Evolutionary conservation across 2,113 vertebrate genomes (phyloP).

Genomic region (Cryptotis parvus): DNA sequence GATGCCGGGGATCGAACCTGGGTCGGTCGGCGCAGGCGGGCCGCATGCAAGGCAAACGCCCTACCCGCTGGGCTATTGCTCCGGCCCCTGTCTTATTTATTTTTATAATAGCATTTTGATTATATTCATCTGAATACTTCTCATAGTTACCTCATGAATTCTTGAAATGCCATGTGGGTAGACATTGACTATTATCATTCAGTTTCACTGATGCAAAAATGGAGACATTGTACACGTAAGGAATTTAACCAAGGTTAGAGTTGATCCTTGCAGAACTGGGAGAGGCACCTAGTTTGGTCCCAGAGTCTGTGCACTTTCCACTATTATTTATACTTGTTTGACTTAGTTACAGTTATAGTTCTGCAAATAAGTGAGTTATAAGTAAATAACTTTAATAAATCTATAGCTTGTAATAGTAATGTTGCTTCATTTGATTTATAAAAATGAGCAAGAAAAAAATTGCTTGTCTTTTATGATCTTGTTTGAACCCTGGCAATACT

Average conservation of each 20-base stretch:
- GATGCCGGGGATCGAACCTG: too few species aligned
- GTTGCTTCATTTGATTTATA: conserved; percentile 66
- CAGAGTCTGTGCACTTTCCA: neutral
- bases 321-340: rapidly evolving
- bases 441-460: conserved; percentile 70
- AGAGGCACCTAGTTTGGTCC: neutral
- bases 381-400: conserved; percentile 53
- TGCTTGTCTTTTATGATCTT: conserved; percentile 70
- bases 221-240: neutral
- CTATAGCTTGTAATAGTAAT: conserved; percentile 47
- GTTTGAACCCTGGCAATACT: conserved; percentile 77
- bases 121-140: neutral
- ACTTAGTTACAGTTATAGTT: neutral
- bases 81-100: too few species aligned
- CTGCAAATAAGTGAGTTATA: conserved; percentile 52
- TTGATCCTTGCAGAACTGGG: too few species aligned
- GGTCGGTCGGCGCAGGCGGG: too few species aligned
- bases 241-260: neutral
- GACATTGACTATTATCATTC: neutral
- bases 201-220: neutral
- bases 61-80: too few species aligned
- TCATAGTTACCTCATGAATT: neutral
- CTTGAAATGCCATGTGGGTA: neutral
- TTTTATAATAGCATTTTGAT: neutral
- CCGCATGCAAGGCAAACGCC: too few species aligned